Evolutionary conservation across 2,888 invertebrate genomes (phyloP).

Genomic region (Mycalesis mineus): DNA sequence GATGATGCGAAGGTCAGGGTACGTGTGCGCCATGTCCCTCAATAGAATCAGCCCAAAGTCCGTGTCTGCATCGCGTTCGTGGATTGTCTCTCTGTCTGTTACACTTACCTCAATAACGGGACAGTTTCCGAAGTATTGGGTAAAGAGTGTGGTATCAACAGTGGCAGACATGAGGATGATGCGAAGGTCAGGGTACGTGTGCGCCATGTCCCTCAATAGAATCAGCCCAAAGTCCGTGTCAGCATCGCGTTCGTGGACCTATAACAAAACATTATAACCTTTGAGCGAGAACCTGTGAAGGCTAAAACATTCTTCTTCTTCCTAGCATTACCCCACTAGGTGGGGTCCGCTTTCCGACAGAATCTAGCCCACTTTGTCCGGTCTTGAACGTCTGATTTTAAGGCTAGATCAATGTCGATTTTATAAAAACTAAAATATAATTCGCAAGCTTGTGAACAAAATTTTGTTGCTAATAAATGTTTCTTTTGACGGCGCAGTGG

Average conservation of each 20-base stretch:
- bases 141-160: conserved; percentile 95
- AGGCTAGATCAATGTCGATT: too few relatives aligned
- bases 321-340: too few relatives aligned
- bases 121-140: conserved; percentile 93
- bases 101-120: neutral
- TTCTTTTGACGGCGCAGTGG: too few relatives aligned
- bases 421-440: too few relatives aligned
- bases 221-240: conserved; percentile 97
- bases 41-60: conserved; percentile 97
- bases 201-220: conserved; percentile 95
- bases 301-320: too few relatives aligned
- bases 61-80: conserved; percentile 91
- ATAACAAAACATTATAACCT: neutral
- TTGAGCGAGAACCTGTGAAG: too few relatives aligned
- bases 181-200: conserved; percentile 92
- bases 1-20: conserved; percentile 93
- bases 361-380: too few relatives aligned
- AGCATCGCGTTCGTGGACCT: conserved; percentile 84
- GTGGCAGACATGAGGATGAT: conserved; percentile 99
- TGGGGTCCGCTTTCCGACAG: too few relatives aligned
- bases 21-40: conserved; percentile 95
- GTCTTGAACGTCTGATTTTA: too few relatives aligned
- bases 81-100: too few relatives aligned
- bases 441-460: too few relatives aligned
- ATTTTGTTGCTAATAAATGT: too few relatives aligned